Evolutionary conservation across 1,140 invertebrate species (phyloP).

Genomic region (Venturia canescens): DNA sequence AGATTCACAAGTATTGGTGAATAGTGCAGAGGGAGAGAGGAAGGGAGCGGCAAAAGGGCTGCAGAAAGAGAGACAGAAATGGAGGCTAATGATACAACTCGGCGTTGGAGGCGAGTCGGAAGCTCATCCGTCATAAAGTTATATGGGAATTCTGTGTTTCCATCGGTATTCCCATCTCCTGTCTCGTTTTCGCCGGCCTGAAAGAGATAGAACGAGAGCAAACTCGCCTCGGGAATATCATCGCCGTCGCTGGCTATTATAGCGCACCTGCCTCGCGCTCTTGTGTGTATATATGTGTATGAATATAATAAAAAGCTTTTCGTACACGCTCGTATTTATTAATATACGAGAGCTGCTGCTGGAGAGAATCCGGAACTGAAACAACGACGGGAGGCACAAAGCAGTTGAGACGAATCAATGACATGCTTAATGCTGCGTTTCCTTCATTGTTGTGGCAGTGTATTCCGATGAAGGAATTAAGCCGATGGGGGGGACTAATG

Average conservation of each 20-base stretch:
- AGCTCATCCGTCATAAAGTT: conserved; percentile 46
- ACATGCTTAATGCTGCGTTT: neutral
- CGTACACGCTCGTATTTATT: neutral
- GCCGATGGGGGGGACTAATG: neutral
- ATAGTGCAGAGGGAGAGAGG: neutral
- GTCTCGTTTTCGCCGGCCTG: neutral
- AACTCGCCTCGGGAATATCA: conserved; percentile 22
- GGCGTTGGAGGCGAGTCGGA: conserved; percentile 35
- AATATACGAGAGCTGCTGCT: neutral
- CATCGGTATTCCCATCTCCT: conserved; percentile 32
- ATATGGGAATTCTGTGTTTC: conserved; percentile 41
- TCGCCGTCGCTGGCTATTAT: neutral
- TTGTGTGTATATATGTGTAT: neutral
- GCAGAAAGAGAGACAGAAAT: neutral
- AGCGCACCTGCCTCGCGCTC: neutral
- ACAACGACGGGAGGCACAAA: neutral
- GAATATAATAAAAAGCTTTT: neutral
- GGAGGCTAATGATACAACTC: conserved; percentile 40
- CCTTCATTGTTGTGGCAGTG: no score
- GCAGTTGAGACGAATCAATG: neutral
- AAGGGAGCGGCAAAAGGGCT: neutral
- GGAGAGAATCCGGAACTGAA: neutral
- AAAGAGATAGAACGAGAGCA: conserved; percentile 9
- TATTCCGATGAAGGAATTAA: neutral
- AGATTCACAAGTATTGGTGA: neutral